Percentiles rank a stretch among this genome's conserved stretches.
Evolutionary conservation across 2,113 vertebrate genomes (phyloP).

Genomic region (Planiliza haematocheilus): DNA sequence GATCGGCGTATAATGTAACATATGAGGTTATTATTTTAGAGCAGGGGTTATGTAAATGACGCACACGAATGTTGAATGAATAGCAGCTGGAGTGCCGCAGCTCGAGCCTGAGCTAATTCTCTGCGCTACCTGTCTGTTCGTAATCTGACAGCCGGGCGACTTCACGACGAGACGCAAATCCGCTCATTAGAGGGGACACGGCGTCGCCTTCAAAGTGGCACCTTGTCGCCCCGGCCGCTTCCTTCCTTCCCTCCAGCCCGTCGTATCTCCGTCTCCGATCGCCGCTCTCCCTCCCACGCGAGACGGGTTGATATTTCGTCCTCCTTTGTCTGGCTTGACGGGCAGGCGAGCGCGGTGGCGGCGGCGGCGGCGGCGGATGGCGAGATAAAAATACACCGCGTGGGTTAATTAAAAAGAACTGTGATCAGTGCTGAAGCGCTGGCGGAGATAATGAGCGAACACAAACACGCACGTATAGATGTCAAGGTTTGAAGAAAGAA

Average conservation of each 20-base stretch:
- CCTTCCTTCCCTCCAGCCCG: slow-evolving; percentile 9
- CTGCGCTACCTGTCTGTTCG: slow-evolving; percentile 25
- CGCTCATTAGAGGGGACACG: slow-evolving; percentile 43
- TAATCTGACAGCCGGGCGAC: slow-evolving; percentile 56
- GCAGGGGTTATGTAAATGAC: neutral
- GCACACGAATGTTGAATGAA: slow-evolving; percentile 41
- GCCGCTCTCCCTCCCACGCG: slow-evolving; percentile 29
- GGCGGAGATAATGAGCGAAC: slow-evolving; percentile 55
- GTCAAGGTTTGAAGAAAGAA: slow-evolving; percentile 31
- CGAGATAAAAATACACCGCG: slow-evolving; percentile 58
- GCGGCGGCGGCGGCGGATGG: slow-evolving; percentile 23
- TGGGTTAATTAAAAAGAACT: slow-evolving; percentile 72
- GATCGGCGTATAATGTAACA: slow-evolving; percentile 4
- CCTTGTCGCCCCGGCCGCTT: slow-evolving; percentile 2
- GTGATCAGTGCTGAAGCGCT: slow-evolving; percentile 50
- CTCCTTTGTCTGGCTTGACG: slow-evolving; percentile 44
- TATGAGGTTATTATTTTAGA: slow-evolving; percentile 24
- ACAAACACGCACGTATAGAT: slow-evolving; percentile 1
- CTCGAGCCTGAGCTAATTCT: slow-evolving; percentile 32
- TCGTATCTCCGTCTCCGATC: slow-evolving; percentile 22
- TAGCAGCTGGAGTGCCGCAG: slow-evolving; percentile 25
- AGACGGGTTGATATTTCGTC: slow-evolving; percentile 34
- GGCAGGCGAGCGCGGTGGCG: slow-evolving; percentile 24
- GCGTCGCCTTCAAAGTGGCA: slow-evolving; percentile 23
- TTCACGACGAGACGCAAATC: slow-evolving; percentile 51